Conservation (phyloP, 2,797 vertebrate genomes). For the Odontamblyopus rebecca region DNA sequence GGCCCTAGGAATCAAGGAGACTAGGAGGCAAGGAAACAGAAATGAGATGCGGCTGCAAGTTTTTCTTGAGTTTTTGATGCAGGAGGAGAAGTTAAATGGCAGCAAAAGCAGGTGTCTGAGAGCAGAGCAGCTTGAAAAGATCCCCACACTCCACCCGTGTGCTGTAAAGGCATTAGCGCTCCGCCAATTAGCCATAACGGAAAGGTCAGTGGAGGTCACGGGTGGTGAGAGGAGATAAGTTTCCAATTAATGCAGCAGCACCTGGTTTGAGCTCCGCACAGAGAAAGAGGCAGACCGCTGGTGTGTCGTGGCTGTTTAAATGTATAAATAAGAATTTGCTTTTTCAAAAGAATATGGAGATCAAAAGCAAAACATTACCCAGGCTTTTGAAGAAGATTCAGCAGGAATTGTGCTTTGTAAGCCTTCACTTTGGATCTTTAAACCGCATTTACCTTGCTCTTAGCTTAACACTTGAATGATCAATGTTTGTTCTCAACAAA, state of each 20-base stretch:
- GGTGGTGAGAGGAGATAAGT: slow-evolving; percentile 72
- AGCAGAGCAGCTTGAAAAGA: slow-evolving; percentile 49
- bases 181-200: slow-evolving; percentile 67
- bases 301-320: not conserved
- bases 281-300: not conserved
- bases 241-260: slow-evolving; percentile 61
- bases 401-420: not conserved
- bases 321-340: not conserved
- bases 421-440: not conserved
- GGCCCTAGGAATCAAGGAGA: slow-evolving; percentile 10
- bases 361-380: slow-evolving; percentile 3
- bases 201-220: slow-evolving; percentile 67
- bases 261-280: slow-evolving; percentile 44
- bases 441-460: not conserved
- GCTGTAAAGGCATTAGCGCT: slow-evolving; percentile 49
- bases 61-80: slow-evolving; percentile 33
- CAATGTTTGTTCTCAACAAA: not conserved
- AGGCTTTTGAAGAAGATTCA: not conserved
- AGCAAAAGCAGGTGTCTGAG: slow-evolving; percentile 50
- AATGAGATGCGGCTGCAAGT: slow-evolving; percentile 33
- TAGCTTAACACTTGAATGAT: too few species aligned
- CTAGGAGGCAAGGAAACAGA: slow-evolving; percentile 15
- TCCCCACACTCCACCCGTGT: slow-evolving; percentile 34
- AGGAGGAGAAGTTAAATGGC: slow-evolving; percentile 40
- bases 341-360: not conserved